Evolutionary conservation across 2,888 invertebrate species (phyloP).

Genomic region (Zygogramma bicolorata): DNA sequence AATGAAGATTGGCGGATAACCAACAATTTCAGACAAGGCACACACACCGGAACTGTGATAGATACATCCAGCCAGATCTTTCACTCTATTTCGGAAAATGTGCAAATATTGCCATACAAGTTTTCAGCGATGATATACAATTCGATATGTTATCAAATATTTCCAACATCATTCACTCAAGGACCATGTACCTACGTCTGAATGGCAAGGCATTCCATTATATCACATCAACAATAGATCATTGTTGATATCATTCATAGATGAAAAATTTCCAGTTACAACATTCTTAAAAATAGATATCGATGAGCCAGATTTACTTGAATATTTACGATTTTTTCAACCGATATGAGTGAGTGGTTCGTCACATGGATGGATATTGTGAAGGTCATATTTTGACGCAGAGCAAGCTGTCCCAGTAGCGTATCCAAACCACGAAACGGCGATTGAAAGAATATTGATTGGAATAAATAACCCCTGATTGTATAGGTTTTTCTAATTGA

Average conservation of each 20-base stretch:
- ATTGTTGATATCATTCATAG: not conserved
- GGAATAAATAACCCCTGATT: too few relatives aligned
- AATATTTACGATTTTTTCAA: not conserved
- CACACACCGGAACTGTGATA: too few relatives aligned
- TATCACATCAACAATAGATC: not conserved
- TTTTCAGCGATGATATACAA: not conserved
- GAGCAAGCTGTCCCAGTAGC: not conserved
- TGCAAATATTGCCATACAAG: not conserved
- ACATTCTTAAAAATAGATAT: conserved; percentile 1
- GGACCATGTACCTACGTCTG: not conserved
- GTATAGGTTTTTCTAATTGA: too few relatives aligned
- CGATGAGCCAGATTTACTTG: not conserved
- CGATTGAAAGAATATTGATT: too few relatives aligned
- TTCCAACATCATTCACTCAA: not conserved
- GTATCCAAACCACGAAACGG: not conserved
- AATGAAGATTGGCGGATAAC: too few relatives aligned
- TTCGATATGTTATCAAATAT: not conserved
- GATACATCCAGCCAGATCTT: too few relatives aligned
- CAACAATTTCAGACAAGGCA: too few relatives aligned
- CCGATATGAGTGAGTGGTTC: not conserved
- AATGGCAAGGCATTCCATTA: not conserved
- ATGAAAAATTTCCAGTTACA: not conserved
- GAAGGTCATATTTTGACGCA: not conserved
- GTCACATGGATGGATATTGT: not conserved
- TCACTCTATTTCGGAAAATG: too few relatives aligned